phyloP scores from a whole-genome alignment of 2,797 vertebrate species.

The Channa striata region DNA sequence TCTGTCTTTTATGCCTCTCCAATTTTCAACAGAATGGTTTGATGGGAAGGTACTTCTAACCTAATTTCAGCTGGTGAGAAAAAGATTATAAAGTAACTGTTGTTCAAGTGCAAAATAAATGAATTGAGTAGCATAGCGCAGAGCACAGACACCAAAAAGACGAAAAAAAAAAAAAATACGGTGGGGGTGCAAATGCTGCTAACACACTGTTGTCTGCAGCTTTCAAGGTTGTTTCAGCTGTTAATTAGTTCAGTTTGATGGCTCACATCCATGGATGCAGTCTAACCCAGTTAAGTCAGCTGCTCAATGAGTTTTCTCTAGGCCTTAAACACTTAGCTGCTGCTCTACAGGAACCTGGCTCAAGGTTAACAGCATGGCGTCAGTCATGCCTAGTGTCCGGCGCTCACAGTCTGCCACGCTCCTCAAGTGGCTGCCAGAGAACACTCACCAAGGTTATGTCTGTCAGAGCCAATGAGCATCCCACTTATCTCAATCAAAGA shows the following conservation, averaged over 20 bases:
- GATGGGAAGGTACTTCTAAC: conserved; percentile 67
- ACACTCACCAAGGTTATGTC: conserved; percentile 73
- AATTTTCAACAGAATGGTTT: conserved; percentile 58
- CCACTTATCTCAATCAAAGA: conserved; percentile 74
- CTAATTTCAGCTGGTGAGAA: conserved; percentile 58
- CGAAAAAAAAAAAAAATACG: conserved; percentile 5
- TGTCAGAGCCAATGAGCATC: conserved; percentile 61
- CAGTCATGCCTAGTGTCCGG: conserved; percentile 62
- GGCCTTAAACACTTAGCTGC: conserved; percentile 56
- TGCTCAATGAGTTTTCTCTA: conserved; percentile 66
- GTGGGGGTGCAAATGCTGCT: conserved; percentile 30
- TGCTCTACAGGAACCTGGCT: conserved; percentile 68
- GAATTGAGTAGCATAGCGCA: conserved; percentile 39
- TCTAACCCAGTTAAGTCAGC: conserved; percentile 76
- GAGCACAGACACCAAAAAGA: conserved; percentile 21
- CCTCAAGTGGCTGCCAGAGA: conserved; percentile 70
- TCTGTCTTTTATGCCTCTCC: conserved; percentile 62
- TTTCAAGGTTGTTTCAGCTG: conserved; percentile 76
- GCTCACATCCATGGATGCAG: conserved; percentile 64
- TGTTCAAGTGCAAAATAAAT: conserved; percentile 69
- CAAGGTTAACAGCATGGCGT: conserved; percentile 68
- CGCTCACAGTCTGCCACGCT: conserved; percentile 57
- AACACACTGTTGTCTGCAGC: conserved; percentile 60
- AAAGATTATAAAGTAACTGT: conserved; percentile 58
- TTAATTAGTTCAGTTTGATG: conserved; percentile 78